Conservation (phyloP, 1,140 invertebrate species). For the Tachypleus tridentatus region DNA sequence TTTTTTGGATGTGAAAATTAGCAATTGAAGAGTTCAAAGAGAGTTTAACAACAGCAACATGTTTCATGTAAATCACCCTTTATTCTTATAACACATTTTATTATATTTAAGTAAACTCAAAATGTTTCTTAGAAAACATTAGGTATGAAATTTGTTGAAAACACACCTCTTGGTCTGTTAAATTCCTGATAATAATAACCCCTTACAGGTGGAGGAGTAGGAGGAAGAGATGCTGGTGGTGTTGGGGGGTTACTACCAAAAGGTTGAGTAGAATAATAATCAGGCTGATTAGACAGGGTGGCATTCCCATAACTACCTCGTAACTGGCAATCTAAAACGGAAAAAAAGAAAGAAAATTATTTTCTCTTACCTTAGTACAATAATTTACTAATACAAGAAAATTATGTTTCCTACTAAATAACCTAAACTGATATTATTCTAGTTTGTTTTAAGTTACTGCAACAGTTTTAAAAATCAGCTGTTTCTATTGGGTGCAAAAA, state of each 20-base stretch:
- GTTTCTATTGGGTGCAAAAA: too few relatives aligned
- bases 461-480: too few relatives aligned
- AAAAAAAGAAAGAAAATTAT: constrained; percentile 8
- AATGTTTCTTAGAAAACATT: background rate
- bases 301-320: constrained; percentile 61
- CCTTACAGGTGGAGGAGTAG: constrained; percentile 43
- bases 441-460: too few relatives aligned
- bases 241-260: constrained; percentile 61
- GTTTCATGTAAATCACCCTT: too few relatives aligned
- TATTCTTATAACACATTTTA: background rate
- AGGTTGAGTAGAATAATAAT: constrained; percentile 69
- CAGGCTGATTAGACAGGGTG: constrained; percentile 50
- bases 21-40: too few relatives aligned
- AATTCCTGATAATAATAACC: constrained; percentile 92
- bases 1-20: too few relatives aligned
- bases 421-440: too few relatives aligned
- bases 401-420: too few relatives aligned
- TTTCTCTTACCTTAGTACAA: constrained; percentile 37
- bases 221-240: constrained; percentile 34
- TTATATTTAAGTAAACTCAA: constrained; percentile 7
- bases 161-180: constrained; percentile 32
- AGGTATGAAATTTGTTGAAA: background rate
- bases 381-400: background rate
- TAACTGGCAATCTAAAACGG: constrained; percentile 49
- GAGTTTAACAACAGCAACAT: too few relatives aligned